Evolutionary conservation across 1,140 invertebrate species (phyloP).

Genomic region (Cherax destructor): DNA sequence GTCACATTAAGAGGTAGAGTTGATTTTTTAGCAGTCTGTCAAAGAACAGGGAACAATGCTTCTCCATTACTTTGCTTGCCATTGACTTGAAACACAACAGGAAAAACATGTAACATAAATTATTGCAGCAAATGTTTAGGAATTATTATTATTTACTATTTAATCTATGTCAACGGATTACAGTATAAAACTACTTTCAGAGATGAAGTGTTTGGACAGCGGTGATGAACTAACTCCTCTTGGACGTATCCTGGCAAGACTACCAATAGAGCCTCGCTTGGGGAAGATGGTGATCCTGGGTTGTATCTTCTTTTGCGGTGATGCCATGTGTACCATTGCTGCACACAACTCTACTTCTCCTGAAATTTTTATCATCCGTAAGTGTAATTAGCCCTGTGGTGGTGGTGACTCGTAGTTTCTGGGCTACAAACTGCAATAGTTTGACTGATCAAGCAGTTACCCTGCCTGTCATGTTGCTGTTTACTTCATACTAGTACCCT

Average conservation of each 20-base stretch:
- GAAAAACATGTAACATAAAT: too few species aligned
- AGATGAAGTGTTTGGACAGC: conserved; percentile 91
- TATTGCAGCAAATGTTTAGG: too few species aligned
- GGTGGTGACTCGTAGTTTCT: background rate
- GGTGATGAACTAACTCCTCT: conserved; percentile 92
- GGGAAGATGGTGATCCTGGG: conserved; percentile 97
- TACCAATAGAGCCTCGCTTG: conserved; percentile 93
- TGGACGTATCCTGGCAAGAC: conserved; percentile 92
- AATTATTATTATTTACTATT: too few species aligned
- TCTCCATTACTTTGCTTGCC: too few species aligned
- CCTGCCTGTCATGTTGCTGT: too few species aligned
- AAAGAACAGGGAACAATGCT: too few species aligned
- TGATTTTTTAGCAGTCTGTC: background rate
- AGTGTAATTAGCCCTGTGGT: conserved; percentile 28
- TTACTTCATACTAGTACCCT: too few species aligned
- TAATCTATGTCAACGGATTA: too few species aligned
- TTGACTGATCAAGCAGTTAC: too few species aligned
- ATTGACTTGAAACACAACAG: too few species aligned
- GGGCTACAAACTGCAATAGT: too few species aligned
- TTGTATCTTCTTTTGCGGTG: conserved; percentile 89
- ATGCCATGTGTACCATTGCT: conserved; percentile 93
- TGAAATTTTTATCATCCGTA: conserved; percentile 85
- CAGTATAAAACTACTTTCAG: conserved; percentile 73
- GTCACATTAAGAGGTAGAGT: conserved; percentile 78
- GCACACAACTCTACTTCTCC: conserved; percentile 94